These are phyloP conservation scores for Cinclus cinclus DNA, from an alignment of 2,113 vertebrate species.

Conservation along the genomic window DNA sequence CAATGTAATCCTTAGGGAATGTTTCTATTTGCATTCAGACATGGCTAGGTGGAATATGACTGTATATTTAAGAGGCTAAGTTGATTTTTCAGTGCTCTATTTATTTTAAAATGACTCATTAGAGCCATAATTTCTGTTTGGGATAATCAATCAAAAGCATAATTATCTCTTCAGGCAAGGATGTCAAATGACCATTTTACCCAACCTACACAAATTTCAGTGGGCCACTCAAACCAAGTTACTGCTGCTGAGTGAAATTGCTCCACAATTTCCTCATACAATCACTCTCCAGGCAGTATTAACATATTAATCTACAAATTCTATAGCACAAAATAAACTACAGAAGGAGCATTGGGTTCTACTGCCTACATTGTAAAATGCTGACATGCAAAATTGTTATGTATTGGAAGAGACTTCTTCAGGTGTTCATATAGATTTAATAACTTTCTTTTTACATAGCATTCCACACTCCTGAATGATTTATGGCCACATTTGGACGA, in stretches of 20 bases:
- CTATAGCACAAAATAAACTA: no score
- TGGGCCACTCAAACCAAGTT: not conserved
- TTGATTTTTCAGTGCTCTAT: not conserved
- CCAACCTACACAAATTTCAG: not conserved
- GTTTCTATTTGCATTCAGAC: slow-evolving; percentile 28
- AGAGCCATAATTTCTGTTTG: not conserved
- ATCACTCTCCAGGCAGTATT: not conserved
- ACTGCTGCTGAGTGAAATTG: not conserved
- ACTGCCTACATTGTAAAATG: no score
- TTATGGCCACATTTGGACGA: not conserved
- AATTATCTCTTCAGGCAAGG: not conserved
- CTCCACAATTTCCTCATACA: no score
- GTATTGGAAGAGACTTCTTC: no score
- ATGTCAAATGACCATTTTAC: not conserved
- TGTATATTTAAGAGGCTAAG: not conserved
- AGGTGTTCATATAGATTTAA: not conserved
- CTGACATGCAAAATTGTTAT: no score
- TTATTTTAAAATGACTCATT: not conserved
- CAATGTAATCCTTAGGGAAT: slow-evolving; percentile 45
- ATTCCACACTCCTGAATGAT: not conserved
- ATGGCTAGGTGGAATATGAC: not conserved
- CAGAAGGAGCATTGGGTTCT: no score
- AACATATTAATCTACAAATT: not conserved
- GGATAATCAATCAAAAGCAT: not conserved
- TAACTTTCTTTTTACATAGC: not conserved